Percentiles rank a stretch among this genome's conserved stretches.
Evolutionary conservation across 35 echinoderm and acorn worm genomes (phyloP).

Genomic region (Heliocidaris tuberculata): DNA sequence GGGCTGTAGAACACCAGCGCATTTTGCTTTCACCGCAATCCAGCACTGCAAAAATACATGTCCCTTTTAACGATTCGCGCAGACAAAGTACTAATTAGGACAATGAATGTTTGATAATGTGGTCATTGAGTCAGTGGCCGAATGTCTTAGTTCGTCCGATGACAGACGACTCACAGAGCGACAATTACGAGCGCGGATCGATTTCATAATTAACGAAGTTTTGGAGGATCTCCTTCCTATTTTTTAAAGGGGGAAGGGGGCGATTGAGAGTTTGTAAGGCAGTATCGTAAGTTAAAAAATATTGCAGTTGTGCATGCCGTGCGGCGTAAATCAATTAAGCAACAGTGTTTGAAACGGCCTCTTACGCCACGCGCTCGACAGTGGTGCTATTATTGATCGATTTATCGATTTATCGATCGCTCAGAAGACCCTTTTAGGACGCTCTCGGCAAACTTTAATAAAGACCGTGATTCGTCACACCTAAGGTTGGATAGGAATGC

Average conservation of each 20-base stretch:
- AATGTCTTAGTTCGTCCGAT: background rate
- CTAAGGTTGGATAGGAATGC: background rate
- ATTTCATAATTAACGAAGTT: background rate
- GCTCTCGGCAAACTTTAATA: constrained; percentile 20
- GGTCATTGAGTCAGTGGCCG: background rate
- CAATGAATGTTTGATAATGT: background rate
- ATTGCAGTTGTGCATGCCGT: background rate
- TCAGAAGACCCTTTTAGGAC: background rate
- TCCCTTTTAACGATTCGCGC: background rate
- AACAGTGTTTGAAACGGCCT: background rate
- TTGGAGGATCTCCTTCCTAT: background rate
- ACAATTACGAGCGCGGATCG: background rate
- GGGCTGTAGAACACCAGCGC: background rate
- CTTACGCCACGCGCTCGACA: background rate
- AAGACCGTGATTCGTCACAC: background rate
- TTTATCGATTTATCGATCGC: constrained; percentile 3
- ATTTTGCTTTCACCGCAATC: background rate
- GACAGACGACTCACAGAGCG: background rate
- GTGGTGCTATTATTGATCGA: background rate
- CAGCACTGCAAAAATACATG: background rate
- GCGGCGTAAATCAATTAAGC: background rate
- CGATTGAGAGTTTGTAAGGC: background rate
- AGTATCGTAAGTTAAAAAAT: background rate
- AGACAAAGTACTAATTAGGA: background rate
- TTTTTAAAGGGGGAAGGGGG: background rate